Evolutionary conservation across 1,140 invertebrate species (phyloP).

Genomic region (Polypedilum vanderplanki): DNA sequence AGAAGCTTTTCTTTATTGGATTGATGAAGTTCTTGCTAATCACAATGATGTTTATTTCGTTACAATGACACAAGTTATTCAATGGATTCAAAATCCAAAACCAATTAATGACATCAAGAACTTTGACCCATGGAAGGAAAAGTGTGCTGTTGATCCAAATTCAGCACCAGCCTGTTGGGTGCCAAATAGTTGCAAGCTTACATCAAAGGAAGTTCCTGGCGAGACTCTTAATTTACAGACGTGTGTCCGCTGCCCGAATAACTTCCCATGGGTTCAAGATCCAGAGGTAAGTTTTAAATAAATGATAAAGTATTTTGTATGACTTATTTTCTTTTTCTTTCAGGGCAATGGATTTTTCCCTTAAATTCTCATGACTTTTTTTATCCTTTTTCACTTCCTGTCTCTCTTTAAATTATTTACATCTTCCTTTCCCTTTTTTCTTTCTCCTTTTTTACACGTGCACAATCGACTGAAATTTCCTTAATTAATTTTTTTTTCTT

Average conservation of each 20-base stretch:
- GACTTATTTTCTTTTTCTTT: neutral
- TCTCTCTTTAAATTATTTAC: neutral
- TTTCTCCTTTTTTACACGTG: neutral
- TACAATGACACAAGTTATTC: constrained; percentile 94
- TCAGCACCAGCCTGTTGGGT: constrained; percentile 68
- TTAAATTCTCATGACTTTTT: neutral
- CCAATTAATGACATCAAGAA: constrained; percentile 77
- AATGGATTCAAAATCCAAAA: constrained; percentile 91
- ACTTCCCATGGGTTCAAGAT: constrained; percentile 68
- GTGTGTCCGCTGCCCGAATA: constrained; percentile 85
- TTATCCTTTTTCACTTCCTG: neutral
- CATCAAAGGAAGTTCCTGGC: constrained; percentile 84
- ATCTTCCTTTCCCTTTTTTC: constrained; percentile 3
- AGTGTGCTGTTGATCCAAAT: constrained; percentile 73
- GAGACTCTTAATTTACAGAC: constrained; percentile 90
- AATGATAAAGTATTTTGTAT: constrained; percentile 68
- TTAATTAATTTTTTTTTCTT: constrained; percentile 16
- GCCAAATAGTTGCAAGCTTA: constrained; percentile 82
- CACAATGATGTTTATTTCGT: constrained; percentile 94
- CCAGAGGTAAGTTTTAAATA: constrained; percentile 70
- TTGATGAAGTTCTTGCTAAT: constrained; percentile 80
- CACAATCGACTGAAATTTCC: neutral
- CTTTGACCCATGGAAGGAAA: constrained; percentile 91
- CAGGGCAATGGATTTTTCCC: constrained; percentile 15
- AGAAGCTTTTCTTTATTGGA: constrained; percentile 89